phyloP scores from a whole-genome alignment of 2,888 invertebrate species.

The Scaptomyza cyrtandrae region DNA sequence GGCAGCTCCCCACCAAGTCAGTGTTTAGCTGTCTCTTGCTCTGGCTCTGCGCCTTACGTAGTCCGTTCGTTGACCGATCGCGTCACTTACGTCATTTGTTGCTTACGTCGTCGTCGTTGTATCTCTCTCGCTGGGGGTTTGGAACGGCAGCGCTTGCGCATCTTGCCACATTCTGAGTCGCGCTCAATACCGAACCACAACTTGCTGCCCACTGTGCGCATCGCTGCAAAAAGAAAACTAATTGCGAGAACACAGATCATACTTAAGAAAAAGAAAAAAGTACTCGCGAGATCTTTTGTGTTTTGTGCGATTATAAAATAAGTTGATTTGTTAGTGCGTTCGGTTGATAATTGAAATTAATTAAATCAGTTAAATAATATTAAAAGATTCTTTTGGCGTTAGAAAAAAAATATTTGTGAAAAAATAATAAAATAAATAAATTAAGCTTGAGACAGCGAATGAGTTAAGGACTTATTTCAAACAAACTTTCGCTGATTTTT shows the following conservation, averaged over 20 bases:
- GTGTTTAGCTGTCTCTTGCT: slow-evolving; percentile 53
- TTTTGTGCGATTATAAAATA: slow-evolving; percentile 4
- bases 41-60: slow-evolving; percentile 54
- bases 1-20: slow-evolving; percentile 4
- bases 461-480: no score
- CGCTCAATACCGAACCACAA: slow-evolving; percentile 83
- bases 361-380: not conserved
- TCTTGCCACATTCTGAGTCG: slow-evolving; percentile 83
- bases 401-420: no score
- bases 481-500: no score
- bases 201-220: slow-evolving; percentile 72
- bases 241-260: slow-evolving; percentile 19
- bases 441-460: no score
- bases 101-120: slow-evolving; percentile 55
- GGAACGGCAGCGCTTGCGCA: slow-evolving; percentile 71
- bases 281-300: slow-evolving; percentile 41
- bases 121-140: slow-evolving; percentile 58
- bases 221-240: slow-evolving; percentile 33
- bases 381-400: no score
- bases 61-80: slow-evolving; percentile 48
- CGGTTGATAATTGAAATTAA: slow-evolving; percentile 13
- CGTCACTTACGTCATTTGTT: slow-evolving; percentile 56
- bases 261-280: slow-evolving; percentile 11
- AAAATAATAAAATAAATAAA: no score
- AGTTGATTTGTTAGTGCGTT: slow-evolving; percentile 32